Percentiles rank a stretch among this genome's conserved stretches.
phyloP scores from a whole-genome alignment of 2,113 vertebrate species.

The Hypocryptadius cinnamomeus region DNA sequence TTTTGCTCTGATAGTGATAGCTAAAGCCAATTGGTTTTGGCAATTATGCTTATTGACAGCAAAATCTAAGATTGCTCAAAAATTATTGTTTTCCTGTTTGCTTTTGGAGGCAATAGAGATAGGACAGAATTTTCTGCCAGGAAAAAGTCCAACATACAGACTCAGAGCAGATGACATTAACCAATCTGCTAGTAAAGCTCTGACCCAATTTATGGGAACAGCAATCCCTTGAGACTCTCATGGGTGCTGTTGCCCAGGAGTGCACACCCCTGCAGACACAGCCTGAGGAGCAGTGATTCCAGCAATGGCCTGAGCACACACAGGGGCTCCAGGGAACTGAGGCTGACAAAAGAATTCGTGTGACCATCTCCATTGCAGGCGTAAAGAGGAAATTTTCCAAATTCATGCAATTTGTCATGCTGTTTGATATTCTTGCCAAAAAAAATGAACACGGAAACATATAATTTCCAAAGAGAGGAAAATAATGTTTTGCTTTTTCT shows the following conservation, averaged over 20 bases:
- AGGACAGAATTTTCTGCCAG: background rate
- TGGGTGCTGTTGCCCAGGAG: background rate
- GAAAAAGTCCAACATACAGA: background rate
- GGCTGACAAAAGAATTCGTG: fast-evolving
- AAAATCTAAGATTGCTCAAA: background rate
- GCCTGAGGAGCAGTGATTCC: background rate
- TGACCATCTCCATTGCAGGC: background rate
- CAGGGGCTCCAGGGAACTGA: background rate
- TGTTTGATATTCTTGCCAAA: background rate
- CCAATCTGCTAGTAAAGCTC: background rate
- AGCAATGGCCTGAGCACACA: background rate
- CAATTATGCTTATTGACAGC: background rate
- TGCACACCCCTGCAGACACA: background rate
- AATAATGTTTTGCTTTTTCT: background rate
- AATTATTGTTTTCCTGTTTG: background rate
- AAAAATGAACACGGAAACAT: background rate
- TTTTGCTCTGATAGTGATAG: background rate
- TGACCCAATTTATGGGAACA: background rate
- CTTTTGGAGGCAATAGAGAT: background rate
- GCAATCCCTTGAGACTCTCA: fast-evolving
- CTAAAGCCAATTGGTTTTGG: background rate
- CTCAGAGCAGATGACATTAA: background rate
- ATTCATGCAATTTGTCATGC: background rate
- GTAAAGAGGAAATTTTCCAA: background rate
- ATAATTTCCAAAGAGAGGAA: background rate